Percentiles rank a stretch among this genome's conserved stretches.
Evolutionary conservation across 2,797 vertebrate genomes (phyloP).

Genomic region (Siniperca scherzeri): DNA sequence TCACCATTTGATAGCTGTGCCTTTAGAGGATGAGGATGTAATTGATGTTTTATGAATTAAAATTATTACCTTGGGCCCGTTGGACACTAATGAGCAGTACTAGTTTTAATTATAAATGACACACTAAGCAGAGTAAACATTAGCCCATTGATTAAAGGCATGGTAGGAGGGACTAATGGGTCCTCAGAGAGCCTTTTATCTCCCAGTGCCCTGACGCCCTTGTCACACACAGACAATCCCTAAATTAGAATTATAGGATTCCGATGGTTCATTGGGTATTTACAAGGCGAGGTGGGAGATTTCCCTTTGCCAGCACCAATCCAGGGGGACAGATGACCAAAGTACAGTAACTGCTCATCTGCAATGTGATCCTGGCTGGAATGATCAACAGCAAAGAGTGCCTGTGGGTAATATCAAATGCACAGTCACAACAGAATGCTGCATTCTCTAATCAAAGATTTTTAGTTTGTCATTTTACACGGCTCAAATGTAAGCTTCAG

Average conservation of each 20-base stretch:
- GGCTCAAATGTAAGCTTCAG: background rate
- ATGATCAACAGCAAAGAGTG: slow-evolving; percentile 29
- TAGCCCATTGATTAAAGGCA: slow-evolving; percentile 84
- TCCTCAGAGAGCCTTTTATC: slow-evolving; percentile 82
- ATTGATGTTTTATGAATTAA: slow-evolving; percentile 84
- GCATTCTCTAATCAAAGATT: slow-evolving; percentile 24
- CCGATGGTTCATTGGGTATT: slow-evolving; percentile 81
- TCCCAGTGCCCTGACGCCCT: slow-evolving; percentile 77
- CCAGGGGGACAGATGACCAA: slow-evolving; percentile 67
- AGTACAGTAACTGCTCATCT: slow-evolving; percentile 58
- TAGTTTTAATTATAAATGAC: slow-evolving; percentile 86
- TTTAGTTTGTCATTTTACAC: background rate
- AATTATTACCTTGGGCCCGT: slow-evolving; percentile 78
- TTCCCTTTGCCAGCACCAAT: slow-evolving; percentile 74
- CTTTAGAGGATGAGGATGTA: slow-evolving; percentile 74
- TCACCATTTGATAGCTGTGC: slow-evolving; percentile 59
- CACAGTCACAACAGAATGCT: slow-evolving; percentile 19
- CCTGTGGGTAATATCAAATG: slow-evolving; percentile 29
- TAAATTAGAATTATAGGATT: slow-evolving; percentile 86
- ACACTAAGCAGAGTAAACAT: slow-evolving; percentile 85
- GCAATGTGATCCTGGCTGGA: slow-evolving; percentile 32
- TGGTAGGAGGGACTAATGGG: slow-evolving; percentile 83
- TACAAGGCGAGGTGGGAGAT: slow-evolving; percentile 77
- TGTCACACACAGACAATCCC: slow-evolving; percentile 82
- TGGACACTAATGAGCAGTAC: slow-evolving; percentile 80